Conservation (phyloP, 2,797 vertebrate species). For the Eidolon dupreanum region DNA sequence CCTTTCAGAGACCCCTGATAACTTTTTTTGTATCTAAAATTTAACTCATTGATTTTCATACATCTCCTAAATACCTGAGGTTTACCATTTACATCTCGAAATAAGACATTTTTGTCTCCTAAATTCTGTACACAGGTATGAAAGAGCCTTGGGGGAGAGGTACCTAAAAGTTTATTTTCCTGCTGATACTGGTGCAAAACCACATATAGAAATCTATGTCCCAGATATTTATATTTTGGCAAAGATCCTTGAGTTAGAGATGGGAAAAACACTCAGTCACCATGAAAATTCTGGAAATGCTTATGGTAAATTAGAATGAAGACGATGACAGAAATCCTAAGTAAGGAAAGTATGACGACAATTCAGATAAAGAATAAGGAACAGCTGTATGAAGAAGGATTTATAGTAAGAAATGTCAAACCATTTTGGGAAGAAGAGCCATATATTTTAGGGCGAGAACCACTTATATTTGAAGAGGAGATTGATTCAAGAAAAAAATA, state of each 20-base stretch:
- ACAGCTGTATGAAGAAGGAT: conserved; percentile 33
- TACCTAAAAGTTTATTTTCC: not conserved
- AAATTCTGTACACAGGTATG: not conserved
- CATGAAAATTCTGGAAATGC: conserved; percentile 41
- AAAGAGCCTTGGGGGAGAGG: not conserved
- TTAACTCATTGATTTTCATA: not conserved
- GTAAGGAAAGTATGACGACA: not conserved
- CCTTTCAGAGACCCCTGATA: not conserved
- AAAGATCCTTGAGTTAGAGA: not conserved
- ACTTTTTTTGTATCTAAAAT: not conserved
- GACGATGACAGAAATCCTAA: conserved; percentile 40
- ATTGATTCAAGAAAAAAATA: conserved; percentile 44
- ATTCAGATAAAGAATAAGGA: conserved; percentile 44
- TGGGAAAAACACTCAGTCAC: conserved; percentile 31
- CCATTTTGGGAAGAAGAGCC: not conserved
- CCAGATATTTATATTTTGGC: conserved; percentile 34
- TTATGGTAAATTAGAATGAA: conserved; percentile 29
- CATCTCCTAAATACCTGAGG: not conserved
- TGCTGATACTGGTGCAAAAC: not conserved
- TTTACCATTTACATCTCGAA: not conserved
- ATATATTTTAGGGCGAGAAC: conserved; percentile 43
- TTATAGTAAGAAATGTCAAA: conserved; percentile 57
- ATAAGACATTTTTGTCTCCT: conserved; percentile 14
- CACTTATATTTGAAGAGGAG: conserved; percentile 31
- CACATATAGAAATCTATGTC: not conserved